Evolutionary conservation across 2,113 vertebrate genomes (phyloP).

Genomic region (Octodon degus): DNA sequence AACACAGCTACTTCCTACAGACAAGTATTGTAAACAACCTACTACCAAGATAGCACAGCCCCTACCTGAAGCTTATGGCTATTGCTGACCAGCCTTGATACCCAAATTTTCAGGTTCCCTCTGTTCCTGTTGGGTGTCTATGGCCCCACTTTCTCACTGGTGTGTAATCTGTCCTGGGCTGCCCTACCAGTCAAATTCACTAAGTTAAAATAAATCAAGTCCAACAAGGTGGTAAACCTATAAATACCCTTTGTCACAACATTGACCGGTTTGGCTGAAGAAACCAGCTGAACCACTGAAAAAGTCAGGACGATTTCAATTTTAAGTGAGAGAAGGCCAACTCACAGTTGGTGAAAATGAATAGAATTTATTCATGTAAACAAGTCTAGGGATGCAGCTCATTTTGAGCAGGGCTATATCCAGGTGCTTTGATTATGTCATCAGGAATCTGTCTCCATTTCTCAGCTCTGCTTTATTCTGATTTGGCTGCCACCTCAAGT

Average conservation of each 20-base stretch:
- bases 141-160: background rate
- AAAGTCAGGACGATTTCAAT: background rate
- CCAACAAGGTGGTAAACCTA: background rate
- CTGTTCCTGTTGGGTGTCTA: no score
- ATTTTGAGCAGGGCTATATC: background rate
- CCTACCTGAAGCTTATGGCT: background rate
- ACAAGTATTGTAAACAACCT: background rate
- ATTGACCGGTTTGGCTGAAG: background rate
- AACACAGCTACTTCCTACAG: background rate
- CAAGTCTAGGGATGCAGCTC: background rate
- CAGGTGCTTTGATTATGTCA: background rate
- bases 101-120: background rate
- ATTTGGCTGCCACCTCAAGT: background rate
- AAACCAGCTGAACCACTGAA: background rate
- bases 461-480: constrained; percentile 14
- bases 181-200: background rate
- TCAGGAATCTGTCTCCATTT: background rate
- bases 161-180: background rate
- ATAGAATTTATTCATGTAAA: background rate
- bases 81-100: accelerated
- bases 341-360: background rate
- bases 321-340: constrained; percentile 16
- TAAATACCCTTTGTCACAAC: constrained; percentile 15
- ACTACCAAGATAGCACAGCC: background rate
- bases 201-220: constrained; percentile 32